These are phyloP conservation scores for Sturmia bella DNA, from an alignment of 2,888 invertebrate genomes.

Conservation along the genomic window DNA sequence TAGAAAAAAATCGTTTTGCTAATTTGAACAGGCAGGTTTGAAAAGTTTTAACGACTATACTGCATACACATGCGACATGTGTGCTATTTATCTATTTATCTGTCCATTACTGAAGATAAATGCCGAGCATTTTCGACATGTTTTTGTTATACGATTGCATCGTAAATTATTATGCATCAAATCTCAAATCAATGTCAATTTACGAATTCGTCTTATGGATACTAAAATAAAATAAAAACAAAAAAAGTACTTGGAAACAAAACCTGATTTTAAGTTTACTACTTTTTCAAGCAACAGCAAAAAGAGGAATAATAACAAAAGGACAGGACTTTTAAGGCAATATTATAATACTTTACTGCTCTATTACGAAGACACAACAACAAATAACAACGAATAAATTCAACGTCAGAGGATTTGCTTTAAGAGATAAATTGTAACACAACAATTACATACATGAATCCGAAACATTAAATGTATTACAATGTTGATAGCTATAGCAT, in stretches of 20 bases:
- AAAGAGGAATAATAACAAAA: constrained; percentile 26
- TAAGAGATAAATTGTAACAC: constrained; percentile 34
- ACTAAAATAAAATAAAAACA: constrained; percentile 24
- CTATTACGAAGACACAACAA: constrained; percentile 31
- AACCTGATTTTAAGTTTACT: constrained; percentile 42
- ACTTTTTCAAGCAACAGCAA: constrained; percentile 3
- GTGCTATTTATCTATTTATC: too few species aligned
- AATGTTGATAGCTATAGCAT: constrained; percentile 37
- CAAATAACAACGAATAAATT: constrained; percentile 31
- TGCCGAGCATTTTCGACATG: not conserved
- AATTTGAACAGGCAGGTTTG: too few species aligned
- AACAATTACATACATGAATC: constrained; percentile 24
- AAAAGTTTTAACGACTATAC: too few species aligned
- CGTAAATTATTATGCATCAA: constrained; percentile 69
- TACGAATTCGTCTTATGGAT: constrained; percentile 64
- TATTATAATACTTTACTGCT: constrained; percentile 21
- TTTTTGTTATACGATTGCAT: constrained; percentile 50
- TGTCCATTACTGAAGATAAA: too few species aligned
- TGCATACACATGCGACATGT: too few species aligned
- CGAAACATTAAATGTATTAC: constrained; percentile 34
- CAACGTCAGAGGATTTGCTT: constrained; percentile 49
- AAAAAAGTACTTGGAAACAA: constrained; percentile 5
- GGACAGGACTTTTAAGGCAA: constrained; percentile 50
- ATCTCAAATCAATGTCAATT: constrained; percentile 69
- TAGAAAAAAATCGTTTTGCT: too few species aligned